Percentiles rank a stretch among this genome's conserved stretches.
phyloP scores from a whole-genome alignment of 2,888 invertebrate species.

The Herminia tarsipennalis region DNA sequence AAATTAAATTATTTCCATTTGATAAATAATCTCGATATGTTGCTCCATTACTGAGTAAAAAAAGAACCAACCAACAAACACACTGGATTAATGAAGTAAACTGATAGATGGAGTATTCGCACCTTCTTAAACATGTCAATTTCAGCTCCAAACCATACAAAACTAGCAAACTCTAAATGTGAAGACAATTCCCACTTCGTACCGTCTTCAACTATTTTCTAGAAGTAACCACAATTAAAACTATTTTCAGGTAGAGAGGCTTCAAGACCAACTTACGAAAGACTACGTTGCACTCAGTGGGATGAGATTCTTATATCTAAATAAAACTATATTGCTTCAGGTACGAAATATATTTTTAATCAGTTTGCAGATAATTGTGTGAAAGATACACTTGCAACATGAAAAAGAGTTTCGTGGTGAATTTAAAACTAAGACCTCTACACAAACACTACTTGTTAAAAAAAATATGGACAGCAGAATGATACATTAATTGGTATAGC shows the following conservation, averaged over 20 bases:
- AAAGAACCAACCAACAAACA: too few relatives aligned
- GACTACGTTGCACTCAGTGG: slow-evolving; percentile 86
- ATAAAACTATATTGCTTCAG: slow-evolving; percentile 81
- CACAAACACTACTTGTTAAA: too few relatives aligned
- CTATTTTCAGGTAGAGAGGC: slow-evolving; percentile 81
- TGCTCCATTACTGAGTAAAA: too few relatives aligned
- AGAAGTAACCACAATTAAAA: slow-evolving; percentile 22
- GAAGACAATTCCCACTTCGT: slow-evolving; percentile 10
- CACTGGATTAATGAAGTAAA: too few relatives aligned
- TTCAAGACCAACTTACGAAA: slow-evolving; percentile 85
- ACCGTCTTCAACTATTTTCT: slow-evolving; percentile 6
- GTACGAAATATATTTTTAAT: slow-evolving; percentile 49
- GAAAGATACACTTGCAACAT: neutral
- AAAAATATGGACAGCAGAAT: too few relatives aligned
- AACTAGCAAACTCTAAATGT: neutral
- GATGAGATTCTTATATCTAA: slow-evolving; percentile 84
- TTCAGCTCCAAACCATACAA: too few relatives aligned
- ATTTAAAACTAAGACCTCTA: neutral
- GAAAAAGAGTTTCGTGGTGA: neutral
- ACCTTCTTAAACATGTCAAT: too few relatives aligned
- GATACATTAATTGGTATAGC: too few relatives aligned
- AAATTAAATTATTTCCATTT: too few relatives aligned
- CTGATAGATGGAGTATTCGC: too few relatives aligned
- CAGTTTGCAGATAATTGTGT: neutral
- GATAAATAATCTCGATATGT: too few relatives aligned